Evolutionary conservation across 2,888 invertebrate species (phyloP).

Genomic region (Euzophera pinguis): DNA sequence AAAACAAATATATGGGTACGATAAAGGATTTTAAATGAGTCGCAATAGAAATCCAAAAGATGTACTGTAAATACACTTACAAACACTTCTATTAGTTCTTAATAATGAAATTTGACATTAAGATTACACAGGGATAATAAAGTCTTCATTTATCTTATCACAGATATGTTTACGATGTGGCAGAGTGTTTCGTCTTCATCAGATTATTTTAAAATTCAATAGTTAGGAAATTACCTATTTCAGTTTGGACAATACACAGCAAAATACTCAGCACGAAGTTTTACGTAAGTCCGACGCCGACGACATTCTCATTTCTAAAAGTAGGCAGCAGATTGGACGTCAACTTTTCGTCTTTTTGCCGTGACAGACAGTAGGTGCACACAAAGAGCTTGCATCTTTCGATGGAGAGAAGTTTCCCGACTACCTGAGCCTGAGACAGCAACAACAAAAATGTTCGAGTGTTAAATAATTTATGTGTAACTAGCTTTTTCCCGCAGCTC

Average conservation of each 20-base stretch:
- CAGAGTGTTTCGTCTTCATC: too few species aligned
- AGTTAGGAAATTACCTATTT: constrained; percentile 26
- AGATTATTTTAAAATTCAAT: too few species aligned
- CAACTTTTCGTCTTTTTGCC: constrained; percentile 57
- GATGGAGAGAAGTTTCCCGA: constrained; percentile 41
- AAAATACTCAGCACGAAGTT: constrained; percentile 37
- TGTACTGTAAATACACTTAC: too few species aligned
- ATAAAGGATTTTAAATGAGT: too few species aligned
- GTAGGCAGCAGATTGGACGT: constrained; percentile 63
- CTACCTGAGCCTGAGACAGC: constrained; percentile 32
- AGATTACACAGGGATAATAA: too few species aligned
- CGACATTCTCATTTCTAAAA: constrained; percentile 60
- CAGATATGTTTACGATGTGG: too few species aligned
- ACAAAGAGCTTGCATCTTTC: constrained; percentile 54
- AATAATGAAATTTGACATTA: too few species aligned
- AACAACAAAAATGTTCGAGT: constrained; percentile 34
- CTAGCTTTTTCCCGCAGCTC: too few species aligned
- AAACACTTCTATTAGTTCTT: too few species aligned
- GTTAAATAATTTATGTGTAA: constrained; percentile 14
- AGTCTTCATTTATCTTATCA: too few species aligned
- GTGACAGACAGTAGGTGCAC: constrained; percentile 46
- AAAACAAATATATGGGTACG: too few species aligned
- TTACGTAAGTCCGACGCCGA: constrained; percentile 39
- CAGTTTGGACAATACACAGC: constrained; percentile 28
- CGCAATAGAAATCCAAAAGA: too few species aligned